Conservation (phyloP, 2,113 vertebrate species). For the Solea solea region DNA sequence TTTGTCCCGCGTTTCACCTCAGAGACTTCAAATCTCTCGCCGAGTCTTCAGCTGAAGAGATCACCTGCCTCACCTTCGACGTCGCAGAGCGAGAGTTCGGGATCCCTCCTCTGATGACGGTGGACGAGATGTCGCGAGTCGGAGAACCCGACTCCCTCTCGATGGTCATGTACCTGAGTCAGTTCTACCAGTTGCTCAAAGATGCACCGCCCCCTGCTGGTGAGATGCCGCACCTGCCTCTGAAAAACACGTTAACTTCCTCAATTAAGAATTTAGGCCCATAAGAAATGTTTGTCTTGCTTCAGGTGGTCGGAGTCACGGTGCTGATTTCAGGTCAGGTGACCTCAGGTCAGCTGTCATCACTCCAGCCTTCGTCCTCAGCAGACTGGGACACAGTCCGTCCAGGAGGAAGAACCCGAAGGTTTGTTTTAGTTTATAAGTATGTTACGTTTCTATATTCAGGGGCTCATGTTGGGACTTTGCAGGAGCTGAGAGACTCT, state of each 20-base stretch:
- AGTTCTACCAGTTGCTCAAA: constrained; percentile 94
- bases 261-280: no score
- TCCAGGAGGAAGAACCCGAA: constrained; percentile 91
- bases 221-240: constrained; percentile 66
- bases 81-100: constrained; percentile 90
- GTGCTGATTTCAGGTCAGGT: constrained; percentile 86
- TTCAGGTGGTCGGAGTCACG: constrained; percentile 82
- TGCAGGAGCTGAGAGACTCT: constrained; percentile 86
- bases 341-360: constrained; percentile 87
- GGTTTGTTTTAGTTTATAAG: constrained; percentile 64
- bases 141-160: constrained; percentile 92
- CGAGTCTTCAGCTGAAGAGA: constrained; percentile 83
- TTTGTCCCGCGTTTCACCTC: constrained; percentile 14
- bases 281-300: neutral
- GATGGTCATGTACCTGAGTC: constrained; percentile 98
- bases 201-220: constrained; percentile 84
- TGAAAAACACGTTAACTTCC: no score
- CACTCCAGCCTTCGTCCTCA: constrained; percentile 90
- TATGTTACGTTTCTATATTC: neutral
- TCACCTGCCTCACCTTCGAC: constrained; percentile 89
- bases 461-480: neutral
- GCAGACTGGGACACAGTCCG: constrained; percentile 89
- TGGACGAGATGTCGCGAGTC: constrained; percentile 90
- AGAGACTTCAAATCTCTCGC: constrained; percentile 92
- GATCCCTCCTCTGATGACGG: constrained; percentile 94